Percentiles rank a stretch among this genome's conserved stretches.
Evolutionary conservation across 2,888 invertebrate genomes (phyloP).

Genomic region (Synanthedon tipuliformis): DNA sequence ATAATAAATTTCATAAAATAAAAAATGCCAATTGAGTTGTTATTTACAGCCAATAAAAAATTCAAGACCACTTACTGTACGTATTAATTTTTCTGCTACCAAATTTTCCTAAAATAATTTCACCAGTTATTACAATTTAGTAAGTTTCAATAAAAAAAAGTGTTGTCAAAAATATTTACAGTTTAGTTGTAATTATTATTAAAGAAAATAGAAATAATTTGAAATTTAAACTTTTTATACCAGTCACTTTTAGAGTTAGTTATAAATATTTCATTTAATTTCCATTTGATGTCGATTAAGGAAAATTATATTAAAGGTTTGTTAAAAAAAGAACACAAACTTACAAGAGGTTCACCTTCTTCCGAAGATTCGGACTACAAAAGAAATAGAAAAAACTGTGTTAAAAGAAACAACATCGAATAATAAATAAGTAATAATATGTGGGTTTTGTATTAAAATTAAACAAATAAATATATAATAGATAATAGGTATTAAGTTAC

Average conservation of each 20-base stretch:
- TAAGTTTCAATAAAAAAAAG: neutral
- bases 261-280: too few species aligned
- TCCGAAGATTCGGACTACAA: constrained; percentile 16
- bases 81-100: constrained; percentile 11
- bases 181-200: too few species aligned
- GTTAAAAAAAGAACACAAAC: constrained; percentile 10
- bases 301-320: neutral
- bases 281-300: too few species aligned
- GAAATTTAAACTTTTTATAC: too few species aligned
- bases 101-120: constrained; percentile 13
- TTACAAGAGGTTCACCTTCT: constrained; percentile 16
- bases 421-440: too few species aligned
- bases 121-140: neutral
- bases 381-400: constrained; percentile 13
- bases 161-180: neutral
- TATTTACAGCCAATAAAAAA: constrained; percentile 8
- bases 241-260: too few species aligned
- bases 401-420: neutral
- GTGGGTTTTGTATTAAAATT: too few species aligned
- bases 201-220: too few species aligned
- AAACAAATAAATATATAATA: too few species aligned
- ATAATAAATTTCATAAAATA: constrained; percentile 8
- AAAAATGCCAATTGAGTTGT: constrained; percentile 9
- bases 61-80: constrained; percentile 14
- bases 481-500: too few species aligned